Evolutionary conservation across 2,888 invertebrate genomes (phyloP), one percentile per base, ranked within the genome.

Genomic region (Meteorus colon): DNA sequence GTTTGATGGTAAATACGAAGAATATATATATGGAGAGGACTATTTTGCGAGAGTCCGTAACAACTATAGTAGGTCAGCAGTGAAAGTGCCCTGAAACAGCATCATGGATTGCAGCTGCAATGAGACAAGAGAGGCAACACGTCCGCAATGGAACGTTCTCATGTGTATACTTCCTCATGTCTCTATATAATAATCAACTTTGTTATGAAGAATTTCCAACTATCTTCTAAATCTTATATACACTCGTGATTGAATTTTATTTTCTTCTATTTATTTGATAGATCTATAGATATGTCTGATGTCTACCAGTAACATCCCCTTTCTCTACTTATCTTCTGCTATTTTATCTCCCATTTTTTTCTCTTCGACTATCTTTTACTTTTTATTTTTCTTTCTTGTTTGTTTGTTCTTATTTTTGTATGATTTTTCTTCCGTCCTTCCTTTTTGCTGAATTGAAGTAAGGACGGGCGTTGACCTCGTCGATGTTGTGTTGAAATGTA

Each of bases 401-500:
- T 24, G 16, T 62, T 59, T 55, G 41, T 31, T 60, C 45, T 27
- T 71, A 41, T 72, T 29, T 29, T 48, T 69, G 29, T 82, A 81
- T 79, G 80, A 80, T 24, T 69, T 51, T 65, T 74, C 59, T 48
- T 1, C 19, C 19, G 72, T 73, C 59, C 63, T 80, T 82, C 82
- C 83, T 84, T 83, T 87, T 87, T 87, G 87, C 86, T 86, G 86
- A 84, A 87, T 84, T 86, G 81, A 87, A 87, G 88, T 89, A 89
- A 89, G 89, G 89, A 89, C 89, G 89, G 89, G 88, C 89, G 89
- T 89, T 89, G 89, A 89, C 89, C 89, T 89, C 86, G 84, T 84
- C 85, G 86, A 84, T 84, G 86, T 84, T 86, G 87, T 88, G 86
- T 87, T 87, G 86, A 87, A 88, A 88, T 88, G 86, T 85, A 81